phyloP scores from a whole-genome alignment of 2,797 vertebrate species.

The Ibycter americanus region DNA sequence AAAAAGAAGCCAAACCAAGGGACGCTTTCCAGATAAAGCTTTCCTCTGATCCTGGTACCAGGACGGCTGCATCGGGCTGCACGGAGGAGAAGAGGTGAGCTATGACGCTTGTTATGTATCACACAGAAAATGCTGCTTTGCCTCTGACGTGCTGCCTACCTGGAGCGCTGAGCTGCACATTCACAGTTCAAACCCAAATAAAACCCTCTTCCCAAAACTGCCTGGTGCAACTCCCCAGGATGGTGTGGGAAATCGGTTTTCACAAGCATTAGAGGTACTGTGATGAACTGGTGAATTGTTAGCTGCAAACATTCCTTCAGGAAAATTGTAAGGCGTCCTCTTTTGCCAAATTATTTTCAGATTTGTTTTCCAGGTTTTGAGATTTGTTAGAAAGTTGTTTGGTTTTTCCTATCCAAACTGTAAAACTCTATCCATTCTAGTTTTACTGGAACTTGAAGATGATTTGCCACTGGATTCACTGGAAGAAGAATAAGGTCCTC shows the following conservation, averaged over 20 bases:
- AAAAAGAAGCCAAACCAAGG: not conserved
- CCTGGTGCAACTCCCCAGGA: not conserved
- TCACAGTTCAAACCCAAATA: not conserved
- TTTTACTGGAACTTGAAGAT: not conserved
- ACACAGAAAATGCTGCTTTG: not conserved
- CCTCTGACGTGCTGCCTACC: not conserved
- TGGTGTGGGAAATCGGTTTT: not conserved
- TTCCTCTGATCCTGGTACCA: not conserved
- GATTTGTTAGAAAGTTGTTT: not conserved
- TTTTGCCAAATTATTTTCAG: not conserved
- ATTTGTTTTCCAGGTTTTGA: not conserved
- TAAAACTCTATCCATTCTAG: not conserved
- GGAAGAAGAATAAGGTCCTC: not conserved
- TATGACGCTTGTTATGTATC: not conserved
- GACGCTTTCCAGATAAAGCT: not conserved
- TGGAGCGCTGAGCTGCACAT: not conserved
- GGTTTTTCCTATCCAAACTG: not conserved
- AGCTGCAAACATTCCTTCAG: not conserved
- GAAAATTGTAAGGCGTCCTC: not conserved
- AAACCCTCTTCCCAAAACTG: not conserved
- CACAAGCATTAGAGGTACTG: not conserved
- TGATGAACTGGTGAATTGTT: not conserved
- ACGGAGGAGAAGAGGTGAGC: constrained; percentile 45
- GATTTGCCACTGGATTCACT: not conserved
- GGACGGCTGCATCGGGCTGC: not conserved